Evolutionary conservation across 2,888 invertebrate genomes (phyloP).

Genomic region (Noctua janthina): DNA sequence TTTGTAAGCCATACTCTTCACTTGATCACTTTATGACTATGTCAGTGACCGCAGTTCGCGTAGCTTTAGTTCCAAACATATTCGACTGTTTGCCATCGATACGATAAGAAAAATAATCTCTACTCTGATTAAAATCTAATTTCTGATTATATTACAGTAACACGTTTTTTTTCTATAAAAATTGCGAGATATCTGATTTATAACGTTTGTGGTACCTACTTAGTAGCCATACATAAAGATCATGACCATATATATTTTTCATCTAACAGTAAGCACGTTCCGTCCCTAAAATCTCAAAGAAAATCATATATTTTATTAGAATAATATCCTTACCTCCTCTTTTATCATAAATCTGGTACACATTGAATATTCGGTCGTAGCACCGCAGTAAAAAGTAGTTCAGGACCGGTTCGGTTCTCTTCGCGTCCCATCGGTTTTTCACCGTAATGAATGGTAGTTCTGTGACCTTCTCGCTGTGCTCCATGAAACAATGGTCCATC

Average conservation of each 20-base stretch:
- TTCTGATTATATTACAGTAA: background rate
- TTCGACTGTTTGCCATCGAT: background rate
- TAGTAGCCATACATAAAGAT: background rate
- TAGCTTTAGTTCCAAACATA: background rate
- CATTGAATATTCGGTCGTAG: constrained; percentile 87
- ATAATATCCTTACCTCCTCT: constrained; percentile 80
- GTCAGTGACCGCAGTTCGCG: background rate
- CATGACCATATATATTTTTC: background rate
- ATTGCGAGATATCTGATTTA: background rate
- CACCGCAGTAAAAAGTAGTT: constrained; percentile 87
- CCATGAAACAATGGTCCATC: constrained; percentile 91
- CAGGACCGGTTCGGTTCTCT: constrained; percentile 85
- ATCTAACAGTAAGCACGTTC: constrained; percentile 12
- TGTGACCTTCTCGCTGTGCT: constrained; percentile 88
- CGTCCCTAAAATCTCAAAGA: constrained; percentile 10
- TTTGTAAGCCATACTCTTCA: no score
- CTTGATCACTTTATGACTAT: background rate
- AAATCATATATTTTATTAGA: constrained; percentile 15
- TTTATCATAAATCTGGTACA: constrained; percentile 89
- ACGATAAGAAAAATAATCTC: background rate
- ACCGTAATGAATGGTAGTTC: constrained; percentile 88
- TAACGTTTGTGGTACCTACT: background rate
- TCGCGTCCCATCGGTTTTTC: constrained; percentile 87
- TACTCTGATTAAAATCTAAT: background rate
- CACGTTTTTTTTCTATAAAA: background rate